phyloP scores from a whole-genome alignment of 1,140 invertebrate genomes.

The Drosophila oshimai region DNA sequence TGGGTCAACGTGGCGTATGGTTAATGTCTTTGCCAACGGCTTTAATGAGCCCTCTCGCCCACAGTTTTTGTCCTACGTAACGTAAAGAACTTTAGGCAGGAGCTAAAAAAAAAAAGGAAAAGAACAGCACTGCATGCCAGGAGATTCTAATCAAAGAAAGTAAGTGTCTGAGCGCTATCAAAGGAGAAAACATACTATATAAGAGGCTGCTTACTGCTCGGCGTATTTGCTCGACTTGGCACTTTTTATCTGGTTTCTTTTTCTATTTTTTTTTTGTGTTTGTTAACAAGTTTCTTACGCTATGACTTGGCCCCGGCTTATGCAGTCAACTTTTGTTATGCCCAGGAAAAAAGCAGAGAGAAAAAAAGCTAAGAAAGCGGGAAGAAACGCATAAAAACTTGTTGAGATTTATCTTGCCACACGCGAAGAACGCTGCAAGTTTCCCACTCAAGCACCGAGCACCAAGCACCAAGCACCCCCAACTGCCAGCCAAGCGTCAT shows the following conservation, averaged over 20 bases:
- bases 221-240: constrained; percentile 59
- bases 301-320: constrained; percentile 52
- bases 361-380: constrained; percentile 12
- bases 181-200: constrained; percentile 34
- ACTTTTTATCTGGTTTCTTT: constrained; percentile 15
- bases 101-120: constrained; percentile 19
- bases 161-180: constrained; percentile 46
- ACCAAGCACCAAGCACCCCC: too few species aligned
- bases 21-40: constrained; percentile 39
- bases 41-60: constrained; percentile 33
- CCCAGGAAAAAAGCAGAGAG: constrained; percentile 16
- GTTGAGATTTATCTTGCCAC: constrained; percentile 79
- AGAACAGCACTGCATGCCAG: constrained; percentile 34
- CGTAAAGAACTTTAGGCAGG: neutral
- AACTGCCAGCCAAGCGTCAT: constrained; percentile 18
- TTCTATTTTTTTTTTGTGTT: neutral
- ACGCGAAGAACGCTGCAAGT: constrained; percentile 59
- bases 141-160: constrained; percentile 66
- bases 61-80: neutral
- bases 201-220: constrained; percentile 49
- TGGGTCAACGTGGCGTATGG: constrained; percentile 51
- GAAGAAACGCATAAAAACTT: constrained; percentile 72
- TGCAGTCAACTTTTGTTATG: constrained; percentile 70
- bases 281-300: constrained; percentile 36
- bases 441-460: constrained; percentile 21